Percentiles rank a stretch among this genome's conserved stretches.
Conservation (phyloP, 1,140 invertebrate species). For the Drosophila parvula region DNA sequence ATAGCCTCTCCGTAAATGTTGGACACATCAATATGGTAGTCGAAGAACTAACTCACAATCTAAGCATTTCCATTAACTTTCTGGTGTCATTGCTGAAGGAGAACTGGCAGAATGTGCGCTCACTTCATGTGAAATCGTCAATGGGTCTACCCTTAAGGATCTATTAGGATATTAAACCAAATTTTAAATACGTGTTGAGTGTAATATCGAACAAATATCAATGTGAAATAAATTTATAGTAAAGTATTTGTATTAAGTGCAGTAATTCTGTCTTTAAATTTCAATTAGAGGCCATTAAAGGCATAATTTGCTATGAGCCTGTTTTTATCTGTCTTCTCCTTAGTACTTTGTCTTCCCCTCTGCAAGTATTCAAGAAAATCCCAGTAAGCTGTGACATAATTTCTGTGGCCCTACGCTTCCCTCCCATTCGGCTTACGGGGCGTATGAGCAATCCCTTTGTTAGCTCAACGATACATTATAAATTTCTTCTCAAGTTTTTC, state of each 20-base stretch:
- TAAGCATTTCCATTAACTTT: conserved; percentile 14
- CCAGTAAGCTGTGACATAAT: conserved; percentile 68
- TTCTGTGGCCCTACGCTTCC: conserved; percentile 25
- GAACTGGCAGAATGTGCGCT: conserved; percentile 20
- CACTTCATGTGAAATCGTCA: conserved; percentile 12
- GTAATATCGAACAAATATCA: neutral
- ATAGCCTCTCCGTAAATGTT: conserved; percentile 13
- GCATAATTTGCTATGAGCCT: neutral
- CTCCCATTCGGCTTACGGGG: conserved; percentile 30
- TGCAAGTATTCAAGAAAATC: conserved; percentile 2
- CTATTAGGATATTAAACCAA: neutral
- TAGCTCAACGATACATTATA: conserved; percentile 59
- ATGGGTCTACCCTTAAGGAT: conserved; percentile 3
- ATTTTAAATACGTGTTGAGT: too few species aligned
- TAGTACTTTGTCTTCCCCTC: neutral
- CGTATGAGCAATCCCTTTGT: conserved; percentile 52
- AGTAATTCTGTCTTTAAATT: neutral
- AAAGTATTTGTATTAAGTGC: too few species aligned
- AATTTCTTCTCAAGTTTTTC: conserved; percentile 51
- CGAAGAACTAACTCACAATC: conserved; percentile 4
- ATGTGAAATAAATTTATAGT: conserved; percentile 2
- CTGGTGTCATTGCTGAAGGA: conserved; percentile 18
- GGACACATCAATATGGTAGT: neutral
- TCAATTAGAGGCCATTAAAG: neutral
- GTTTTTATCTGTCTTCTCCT: neutral